These are phyloP conservation scores for Ectemnius continuus DNA, from an alignment of 2,888 invertebrate species.

Conservation along the genomic window DNA sequence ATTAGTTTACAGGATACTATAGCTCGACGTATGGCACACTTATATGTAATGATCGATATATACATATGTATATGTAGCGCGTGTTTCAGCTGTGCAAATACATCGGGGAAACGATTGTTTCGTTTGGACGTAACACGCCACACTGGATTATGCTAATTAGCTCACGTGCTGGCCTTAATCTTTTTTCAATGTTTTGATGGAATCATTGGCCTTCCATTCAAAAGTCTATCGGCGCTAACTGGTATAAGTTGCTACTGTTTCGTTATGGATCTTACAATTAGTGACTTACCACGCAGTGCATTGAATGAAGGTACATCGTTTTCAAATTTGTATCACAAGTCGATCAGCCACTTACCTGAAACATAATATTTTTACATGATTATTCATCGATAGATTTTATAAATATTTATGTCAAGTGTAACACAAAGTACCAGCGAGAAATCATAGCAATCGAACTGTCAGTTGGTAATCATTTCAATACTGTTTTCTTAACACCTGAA, in stretches of 20 bases:
- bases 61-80: not conserved
- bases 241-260: not conserved
- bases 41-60: not conserved
- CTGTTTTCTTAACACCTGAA: not conserved
- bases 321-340: not conserved
- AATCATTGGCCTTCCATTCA: not conserved
- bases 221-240: not conserved
- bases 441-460: too few relatives aligned
- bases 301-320: too few relatives aligned
- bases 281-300: too few relatives aligned
- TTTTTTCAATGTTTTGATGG: not conserved
- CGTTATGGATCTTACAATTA: too few relatives aligned
- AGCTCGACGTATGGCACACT: not conserved
- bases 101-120: not conserved
- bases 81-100: not conserved
- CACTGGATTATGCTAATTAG: not conserved
- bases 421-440: too few relatives aligned
- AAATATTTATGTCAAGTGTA: not conserved
- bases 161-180: not conserved
- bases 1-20: not conserved
- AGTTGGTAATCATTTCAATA: not conserved
- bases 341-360: not conserved
- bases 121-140: not conserved
- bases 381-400: not conserved
- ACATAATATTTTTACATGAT: not conserved